Percentiles rank a stretch among this genome's conserved stretches.
Evolutionary conservation across 2,797 vertebrate species (phyloP).

Genomic region (Oreonectes daqikongensis): DNA sequence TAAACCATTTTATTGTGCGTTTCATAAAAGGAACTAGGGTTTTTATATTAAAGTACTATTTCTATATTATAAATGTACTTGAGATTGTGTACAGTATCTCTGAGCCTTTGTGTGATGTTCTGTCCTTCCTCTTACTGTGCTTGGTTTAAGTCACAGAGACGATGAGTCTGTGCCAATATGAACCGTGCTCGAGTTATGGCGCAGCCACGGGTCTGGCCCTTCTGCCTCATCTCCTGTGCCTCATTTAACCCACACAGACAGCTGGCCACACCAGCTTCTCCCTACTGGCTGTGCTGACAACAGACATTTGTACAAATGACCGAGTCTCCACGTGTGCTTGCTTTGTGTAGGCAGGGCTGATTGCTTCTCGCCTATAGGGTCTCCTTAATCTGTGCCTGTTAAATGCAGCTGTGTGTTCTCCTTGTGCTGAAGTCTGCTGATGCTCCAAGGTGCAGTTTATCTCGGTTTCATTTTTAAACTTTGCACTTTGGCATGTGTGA

Average conservation of each 20-base stretch:
- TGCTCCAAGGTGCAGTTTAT: constrained; percentile 20
- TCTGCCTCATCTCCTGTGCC: constrained; percentile 35
- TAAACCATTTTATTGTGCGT: background rate
- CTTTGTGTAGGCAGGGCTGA: background rate
- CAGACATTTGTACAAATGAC: constrained; percentile 36
- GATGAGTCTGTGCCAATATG: constrained; percentile 28
- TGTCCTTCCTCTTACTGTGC: background rate
- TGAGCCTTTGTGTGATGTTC: background rate
- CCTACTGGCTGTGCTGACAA: constrained; percentile 46
- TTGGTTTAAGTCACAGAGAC: background rate
- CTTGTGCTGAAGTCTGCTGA: background rate
- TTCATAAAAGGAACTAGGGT: too few relatives aligned
- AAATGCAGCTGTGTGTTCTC: constrained; percentile 7
- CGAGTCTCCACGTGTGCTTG: background rate
- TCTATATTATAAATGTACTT: background rate
- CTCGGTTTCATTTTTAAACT: background rate
- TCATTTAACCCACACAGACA: constrained; percentile 51
- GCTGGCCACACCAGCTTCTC: constrained; percentile 52
- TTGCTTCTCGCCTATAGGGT: background rate
- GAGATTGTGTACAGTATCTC: background rate
- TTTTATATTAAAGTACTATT: too few relatives aligned
- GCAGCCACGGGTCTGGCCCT: constrained; percentile 44
- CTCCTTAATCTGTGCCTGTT: constrained; percentile 1
- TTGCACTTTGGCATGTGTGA: background rate
- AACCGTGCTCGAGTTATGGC: constrained; percentile 25